Conservation (phyloP, 2,888 invertebrate genomes). For the Halocaridina rubra region DNA sequence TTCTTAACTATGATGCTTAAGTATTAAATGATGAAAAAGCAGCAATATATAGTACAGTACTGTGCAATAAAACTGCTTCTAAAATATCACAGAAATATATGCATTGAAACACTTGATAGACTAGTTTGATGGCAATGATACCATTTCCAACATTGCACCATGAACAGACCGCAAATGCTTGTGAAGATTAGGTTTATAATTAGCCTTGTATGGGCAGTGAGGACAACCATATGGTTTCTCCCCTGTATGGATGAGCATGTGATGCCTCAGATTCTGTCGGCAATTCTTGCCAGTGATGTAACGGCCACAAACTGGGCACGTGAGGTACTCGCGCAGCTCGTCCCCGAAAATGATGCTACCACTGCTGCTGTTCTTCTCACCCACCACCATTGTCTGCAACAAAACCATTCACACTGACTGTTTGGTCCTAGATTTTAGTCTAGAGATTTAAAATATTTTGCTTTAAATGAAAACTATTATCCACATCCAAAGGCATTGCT, state of each 20-base stretch:
- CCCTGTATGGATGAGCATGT: constrained; percentile 61
- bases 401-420: constrained; percentile 52
- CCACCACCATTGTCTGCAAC: constrained; percentile 44
- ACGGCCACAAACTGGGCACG: constrained; percentile 60
- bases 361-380: background rate
- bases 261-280: constrained; percentile 60
- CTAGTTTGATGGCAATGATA: too few relatives aligned
- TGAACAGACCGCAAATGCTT: constrained; percentile 58
- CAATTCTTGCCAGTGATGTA: constrained; percentile 59
- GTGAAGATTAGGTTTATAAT: constrained; percentile 59
- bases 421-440: background rate
- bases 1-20: too few relatives aligned
- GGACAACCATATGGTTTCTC: constrained; percentile 58
- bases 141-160: constrained; percentile 19
- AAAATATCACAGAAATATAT: too few relatives aligned
- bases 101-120: too few relatives aligned
- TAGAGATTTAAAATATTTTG: background rate
- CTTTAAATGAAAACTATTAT: too few relatives aligned
- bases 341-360: constrained; percentile 24
- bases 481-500: too few relatives aligned
- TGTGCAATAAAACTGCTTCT: too few relatives aligned
- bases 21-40: too few relatives aligned
- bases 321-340: constrained; percentile 51
- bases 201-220: constrained; percentile 53
- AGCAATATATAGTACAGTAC: too few relatives aligned